Evolutionary conservation across 2,888 invertebrate genomes (phyloP).

Genomic region (Venusia cambrica): DNA sequence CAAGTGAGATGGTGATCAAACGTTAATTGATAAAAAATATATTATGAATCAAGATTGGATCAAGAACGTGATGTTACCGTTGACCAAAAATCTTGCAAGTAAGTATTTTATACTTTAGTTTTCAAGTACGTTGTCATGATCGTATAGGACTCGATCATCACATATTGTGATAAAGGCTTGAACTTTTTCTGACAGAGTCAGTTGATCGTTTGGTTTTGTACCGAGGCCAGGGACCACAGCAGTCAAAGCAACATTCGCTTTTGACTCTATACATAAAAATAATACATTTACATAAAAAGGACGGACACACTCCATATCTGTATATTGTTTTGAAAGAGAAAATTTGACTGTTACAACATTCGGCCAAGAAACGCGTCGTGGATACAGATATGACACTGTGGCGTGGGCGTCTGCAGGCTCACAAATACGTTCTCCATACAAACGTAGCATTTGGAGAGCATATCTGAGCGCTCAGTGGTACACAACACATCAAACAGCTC

Average conservation of each 20-base stretch:
- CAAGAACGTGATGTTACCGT: no score
- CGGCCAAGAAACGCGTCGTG: conserved; percentile 52
- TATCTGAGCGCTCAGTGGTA: conserved; percentile 36
- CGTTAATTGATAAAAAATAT: no score
- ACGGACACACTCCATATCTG: conserved; percentile 74
- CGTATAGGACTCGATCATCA: no score
- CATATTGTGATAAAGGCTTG: conserved; percentile 4
- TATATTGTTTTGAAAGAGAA: conserved; percentile 57
- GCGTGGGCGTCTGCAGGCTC: conserved; percentile 55
- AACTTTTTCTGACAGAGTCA: conserved; percentile 15
- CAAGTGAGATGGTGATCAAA: no score
- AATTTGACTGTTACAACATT: conserved; percentile 63
- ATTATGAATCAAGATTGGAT: no score
- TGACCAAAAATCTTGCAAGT: not conserved
- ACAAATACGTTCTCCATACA: conserved; percentile 54
- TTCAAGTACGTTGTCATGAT: no score
- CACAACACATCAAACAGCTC: conserved; percentile 7
- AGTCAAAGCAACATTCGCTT: conserved; percentile 9
- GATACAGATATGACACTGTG: conserved; percentile 76
- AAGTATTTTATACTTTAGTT: no score
- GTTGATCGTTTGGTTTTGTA: not conserved
- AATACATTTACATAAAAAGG: conserved; percentile 45
- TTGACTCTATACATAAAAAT: conserved; percentile 8
- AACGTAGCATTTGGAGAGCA: conserved; percentile 41
- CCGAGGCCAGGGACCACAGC: conserved; percentile 2